Conservation (phyloP, 2,888 invertebrate species). For the Meiosimyza decipiens region DNA sequence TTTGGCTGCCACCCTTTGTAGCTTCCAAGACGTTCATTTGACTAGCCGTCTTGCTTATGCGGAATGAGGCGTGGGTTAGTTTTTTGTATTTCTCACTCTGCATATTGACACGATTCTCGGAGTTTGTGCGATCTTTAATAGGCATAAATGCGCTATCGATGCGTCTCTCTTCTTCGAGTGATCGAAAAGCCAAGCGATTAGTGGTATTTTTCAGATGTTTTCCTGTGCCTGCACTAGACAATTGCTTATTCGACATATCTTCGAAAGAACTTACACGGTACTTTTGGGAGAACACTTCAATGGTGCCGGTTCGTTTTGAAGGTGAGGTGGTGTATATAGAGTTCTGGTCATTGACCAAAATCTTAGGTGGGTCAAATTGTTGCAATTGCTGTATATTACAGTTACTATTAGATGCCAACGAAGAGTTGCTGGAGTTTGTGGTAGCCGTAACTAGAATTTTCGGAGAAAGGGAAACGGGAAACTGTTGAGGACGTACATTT, state of each 20-base stretch:
- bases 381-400: slow-evolving; percentile 42
- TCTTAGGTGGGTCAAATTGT: slow-evolving; percentile 67
- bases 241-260: slow-evolving; percentile 64
- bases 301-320: slow-evolving; percentile 65
- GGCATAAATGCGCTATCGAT: slow-evolving; percentile 66
- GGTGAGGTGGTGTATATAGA: slow-evolving; percentile 67
- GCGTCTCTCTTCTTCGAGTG: slow-evolving; percentile 66
- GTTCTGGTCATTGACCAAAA: slow-evolving; percentile 66
- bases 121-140: slow-evolving; percentile 64
- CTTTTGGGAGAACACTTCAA: slow-evolving; percentile 67
- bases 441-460: slow-evolving; percentile 62
- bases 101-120: slow-evolving; percentile 64
- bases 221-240: slow-evolving; percentile 42
- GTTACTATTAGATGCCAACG: slow-evolving; percentile 50
- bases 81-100: slow-evolving; percentile 66
- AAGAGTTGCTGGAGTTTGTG: slow-evolving; percentile 59
- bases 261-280: slow-evolving; percentile 67
- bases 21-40: slow-evolving; percentile 49
- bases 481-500: slow-evolving; percentile 61
- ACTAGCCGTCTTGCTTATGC: slow-evolving; percentile 62
- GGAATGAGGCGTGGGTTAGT: slow-evolving; percentile 65
- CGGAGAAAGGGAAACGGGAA: slow-evolving; percentile 64
- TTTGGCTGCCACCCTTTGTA: slow-evolving; percentile 42
- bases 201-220: slow-evolving; percentile 63
- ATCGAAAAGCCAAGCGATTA: slow-evolving; percentile 65